Evolutionary conservation across 2,797 vertebrate genomes (phyloP), one percentile per base, ranked within the genome.

Genomic region (Thaleichthys pacificus): DNA sequence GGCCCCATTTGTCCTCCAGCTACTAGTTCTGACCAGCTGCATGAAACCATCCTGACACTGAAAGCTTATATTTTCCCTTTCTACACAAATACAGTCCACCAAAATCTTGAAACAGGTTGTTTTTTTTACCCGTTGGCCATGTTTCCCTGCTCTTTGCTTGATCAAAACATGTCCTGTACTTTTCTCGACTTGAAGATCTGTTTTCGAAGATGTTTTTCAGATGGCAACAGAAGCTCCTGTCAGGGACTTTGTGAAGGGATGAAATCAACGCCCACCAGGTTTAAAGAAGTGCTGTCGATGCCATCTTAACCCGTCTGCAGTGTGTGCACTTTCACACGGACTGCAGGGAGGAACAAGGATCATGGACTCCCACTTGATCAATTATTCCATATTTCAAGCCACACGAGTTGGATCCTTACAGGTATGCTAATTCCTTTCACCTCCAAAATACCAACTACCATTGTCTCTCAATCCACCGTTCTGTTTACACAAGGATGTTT

Each of bases 291-390:
- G 63, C 70, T 74, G 86, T 86, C 82, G 83, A 87, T 66, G 65
- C 76, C 62, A n/a, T 8, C 49, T 69, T 81, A 86, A 81, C 61
- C 3, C 75, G 78, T 78, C 76, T 68, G 83, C 81, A 80, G 74
- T 83, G 79, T 80, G 71, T 60, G 67, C 72, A 1, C 60, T 77
- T 78, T 71, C 77, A 77, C 35, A 74, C 66, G 69, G 75, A 75
- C 78, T 30, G 14, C 74, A 72, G 68, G 63, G 75, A 84, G 82
- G 73, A 87, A 83, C 70, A 22, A 85, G 80, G 69, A 85, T 75
- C 67, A 76, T 70, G 65, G 80, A 85, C 79, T 92, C 88, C 82
- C 86, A 88, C 86, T 83, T 89, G 89, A 90, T 91, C 89, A 91
- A 91, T 91, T 91, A 91, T 88, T 86, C 68, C 77, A 68, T 84